phyloP scores from a whole-genome alignment of 2,888 invertebrate species.

The Leptinotarsa haldemani region DNA sequence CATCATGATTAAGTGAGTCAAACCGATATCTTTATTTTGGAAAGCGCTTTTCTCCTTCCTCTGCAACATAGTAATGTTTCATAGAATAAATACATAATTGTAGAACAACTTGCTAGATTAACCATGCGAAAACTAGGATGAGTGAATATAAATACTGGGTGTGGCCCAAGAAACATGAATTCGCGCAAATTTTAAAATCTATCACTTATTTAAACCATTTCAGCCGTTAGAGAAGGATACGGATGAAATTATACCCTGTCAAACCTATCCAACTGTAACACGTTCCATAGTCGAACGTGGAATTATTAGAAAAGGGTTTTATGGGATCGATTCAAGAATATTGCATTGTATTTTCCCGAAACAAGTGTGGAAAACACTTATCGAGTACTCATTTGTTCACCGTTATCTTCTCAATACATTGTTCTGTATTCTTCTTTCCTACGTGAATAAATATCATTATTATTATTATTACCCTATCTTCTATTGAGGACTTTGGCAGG shows the following conservation, averaged over 20 bases:
- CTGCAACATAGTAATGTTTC: too few relatives aligned
- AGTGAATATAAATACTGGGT: slow-evolving; percentile 30
- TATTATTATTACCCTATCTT: too few relatives aligned
- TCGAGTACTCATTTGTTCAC: too few relatives aligned
- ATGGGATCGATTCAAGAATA: neutral
- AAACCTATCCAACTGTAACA: slow-evolving; percentile 17
- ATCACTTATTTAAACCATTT: slow-evolving; percentile 5
- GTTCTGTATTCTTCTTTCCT: too few relatives aligned
- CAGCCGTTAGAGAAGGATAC: slow-evolving; percentile 5
- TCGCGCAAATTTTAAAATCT: slow-evolving; percentile 16
- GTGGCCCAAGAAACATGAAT: slow-evolving; percentile 17
- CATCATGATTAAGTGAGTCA: too few relatives aligned
- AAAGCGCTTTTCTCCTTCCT: neutral
- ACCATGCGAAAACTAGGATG: slow-evolving; percentile 28
- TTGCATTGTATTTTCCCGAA: too few relatives aligned
- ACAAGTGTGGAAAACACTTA: too few relatives aligned
- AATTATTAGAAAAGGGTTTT: neutral
- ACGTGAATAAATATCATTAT: too few relatives aligned
- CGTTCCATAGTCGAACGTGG: neutral
- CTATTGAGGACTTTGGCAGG: too few relatives aligned
- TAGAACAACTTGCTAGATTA: neutral
- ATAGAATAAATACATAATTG: neutral
- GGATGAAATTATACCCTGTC: slow-evolving; percentile 38
- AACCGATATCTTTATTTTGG: too few relatives aligned
- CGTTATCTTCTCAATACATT: too few relatives aligned